Conservation (phyloP, 2,888 invertebrate genomes). For the Hirtodrosophila histrioides region DNA sequence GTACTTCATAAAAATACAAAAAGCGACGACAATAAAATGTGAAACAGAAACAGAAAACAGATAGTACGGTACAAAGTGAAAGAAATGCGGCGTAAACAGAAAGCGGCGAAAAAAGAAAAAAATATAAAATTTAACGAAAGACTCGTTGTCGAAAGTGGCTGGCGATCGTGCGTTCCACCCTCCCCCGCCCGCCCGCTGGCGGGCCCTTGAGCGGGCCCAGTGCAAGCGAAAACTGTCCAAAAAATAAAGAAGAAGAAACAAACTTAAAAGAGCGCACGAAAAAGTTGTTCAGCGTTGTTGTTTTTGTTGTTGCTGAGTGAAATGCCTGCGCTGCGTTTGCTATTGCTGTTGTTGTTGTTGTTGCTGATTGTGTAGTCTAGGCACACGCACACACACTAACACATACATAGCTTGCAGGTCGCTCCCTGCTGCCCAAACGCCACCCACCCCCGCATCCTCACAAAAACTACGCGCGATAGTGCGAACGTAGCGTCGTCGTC, state of each 20-base stretch:
- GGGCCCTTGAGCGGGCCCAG: constrained; percentile 29
- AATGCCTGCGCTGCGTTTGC: constrained; percentile 61
- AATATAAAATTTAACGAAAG: constrained; percentile 57
- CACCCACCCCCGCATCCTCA: constrained; percentile 28
- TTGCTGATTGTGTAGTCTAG: constrained; percentile 74
- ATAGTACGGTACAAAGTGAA: constrained; percentile 76
- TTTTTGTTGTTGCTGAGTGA: constrained; percentile 56
- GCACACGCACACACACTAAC: constrained; percentile 48
- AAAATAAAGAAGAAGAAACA: constrained; percentile 1
- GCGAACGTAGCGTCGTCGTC: constrained; percentile 45
- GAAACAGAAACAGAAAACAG: constrained; percentile 64
- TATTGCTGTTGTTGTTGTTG: constrained; percentile 23
- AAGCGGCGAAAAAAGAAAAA: constrained; percentile 60
- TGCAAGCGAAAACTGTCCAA: constrained; percentile 33
- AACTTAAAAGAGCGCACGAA: constrained; percentile 47
- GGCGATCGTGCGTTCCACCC: constrained; percentile 37
- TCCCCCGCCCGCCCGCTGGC: constrained; percentile 1
- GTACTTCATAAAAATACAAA: constrained; percentile 56
- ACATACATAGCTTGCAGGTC: constrained; percentile 57
- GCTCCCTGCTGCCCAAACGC: constrained; percentile 30
- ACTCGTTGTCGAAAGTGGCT: constrained; percentile 67
- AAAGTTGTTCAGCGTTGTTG: constrained; percentile 44
- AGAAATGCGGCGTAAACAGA: constrained; percentile 78
- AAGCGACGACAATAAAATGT: constrained; percentile 52
- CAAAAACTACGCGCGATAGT: constrained; percentile 60